Evolutionary conservation across 2,113 vertebrate genomes (phyloP).

Genomic region (Neogobius melanostomus): DNA sequence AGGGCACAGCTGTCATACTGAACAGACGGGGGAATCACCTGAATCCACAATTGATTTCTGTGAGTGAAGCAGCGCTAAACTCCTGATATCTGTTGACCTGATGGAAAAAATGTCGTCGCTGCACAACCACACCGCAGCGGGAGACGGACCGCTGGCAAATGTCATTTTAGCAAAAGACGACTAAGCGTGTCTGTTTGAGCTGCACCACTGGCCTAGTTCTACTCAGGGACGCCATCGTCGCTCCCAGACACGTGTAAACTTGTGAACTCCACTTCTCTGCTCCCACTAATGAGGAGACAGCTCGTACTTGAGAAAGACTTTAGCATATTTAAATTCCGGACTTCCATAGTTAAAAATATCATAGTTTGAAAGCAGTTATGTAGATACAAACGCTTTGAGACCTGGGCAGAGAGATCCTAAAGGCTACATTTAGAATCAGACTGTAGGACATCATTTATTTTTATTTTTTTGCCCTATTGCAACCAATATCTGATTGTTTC

Average conservation of each 20-base stretch:
- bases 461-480: no score
- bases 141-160: slow-evolving; percentile 53
- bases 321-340: background rate
- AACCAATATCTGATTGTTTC: no score
- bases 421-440: no score
- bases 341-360: background rate
- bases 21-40: slow-evolving; percentile 67
- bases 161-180: slow-evolving; percentile 54
- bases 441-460: no score
- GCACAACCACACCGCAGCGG: slow-evolving; percentile 34
- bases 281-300: slow-evolving; percentile 6
- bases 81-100: slow-evolving; percentile 71
- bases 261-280: background rate
- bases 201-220: slow-evolving; percentile 13
- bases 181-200: slow-evolving; percentile 28
- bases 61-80: slow-evolving; percentile 57
- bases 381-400: no score
- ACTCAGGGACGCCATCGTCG: slow-evolving; percentile 18
- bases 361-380: background rate
- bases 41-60: slow-evolving; percentile 73
- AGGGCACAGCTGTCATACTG: slow-evolving; percentile 63
- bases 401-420: no score
- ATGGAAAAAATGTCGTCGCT: slow-evolving; percentile 57
- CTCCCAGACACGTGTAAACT: slow-evolving; percentile 21
- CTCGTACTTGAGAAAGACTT: background rate